Evolutionary conservation across 2,113 vertebrate genomes (phyloP), one percentile per base, ranked within the genome.

Genomic region (Pachyramphus minor): DNA sequence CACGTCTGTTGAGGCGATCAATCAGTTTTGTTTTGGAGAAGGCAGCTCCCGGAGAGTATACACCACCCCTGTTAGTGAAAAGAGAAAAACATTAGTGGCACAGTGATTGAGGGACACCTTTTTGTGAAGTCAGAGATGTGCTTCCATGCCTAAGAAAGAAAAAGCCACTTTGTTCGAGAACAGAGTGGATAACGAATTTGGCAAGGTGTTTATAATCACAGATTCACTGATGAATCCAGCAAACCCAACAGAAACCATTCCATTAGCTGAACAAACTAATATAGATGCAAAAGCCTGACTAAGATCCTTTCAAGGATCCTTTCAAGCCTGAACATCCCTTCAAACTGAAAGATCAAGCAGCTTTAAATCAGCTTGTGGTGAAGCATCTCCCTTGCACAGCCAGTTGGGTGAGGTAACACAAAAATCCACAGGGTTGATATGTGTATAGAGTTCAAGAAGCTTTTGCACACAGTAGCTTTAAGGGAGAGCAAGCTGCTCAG

Each of bases 1-100:
- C 99, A 23, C 94, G 97, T 73, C 98, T 98, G 98, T 98, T 98
- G 81, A 99, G 99, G 52, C 99, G 98, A 79, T 99, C 98, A 25
- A 99, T 98, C 91, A 99, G 91, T 45, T 98, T 99, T 87, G 99
- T 99, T 97, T 98, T 99, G 45, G 96, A 98, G 92, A 99, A 99
- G 25, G 88, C 98, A 14, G 99, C 99, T 98, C 98, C 99, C 1
- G 99, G 99, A 56, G 98, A 98, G 93, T 99, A 99, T 6, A 99
- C 99, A 6, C 99, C 99, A 45, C 99, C 99, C 68, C 99, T 99
- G 97, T 47, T 95, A 87, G 92, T 4, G 60, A 92, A 79, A 59
- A 63, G 52, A 71, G 31, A 75, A 30, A 75, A 90, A 24, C 12
- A 19, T 91, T 4, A 95, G 39, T 33, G 27, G 14, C 39, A 58